Base-by-base conservation (phyloP, 2,888 invertebrate species). In the Trachelus stipa region DNA sequence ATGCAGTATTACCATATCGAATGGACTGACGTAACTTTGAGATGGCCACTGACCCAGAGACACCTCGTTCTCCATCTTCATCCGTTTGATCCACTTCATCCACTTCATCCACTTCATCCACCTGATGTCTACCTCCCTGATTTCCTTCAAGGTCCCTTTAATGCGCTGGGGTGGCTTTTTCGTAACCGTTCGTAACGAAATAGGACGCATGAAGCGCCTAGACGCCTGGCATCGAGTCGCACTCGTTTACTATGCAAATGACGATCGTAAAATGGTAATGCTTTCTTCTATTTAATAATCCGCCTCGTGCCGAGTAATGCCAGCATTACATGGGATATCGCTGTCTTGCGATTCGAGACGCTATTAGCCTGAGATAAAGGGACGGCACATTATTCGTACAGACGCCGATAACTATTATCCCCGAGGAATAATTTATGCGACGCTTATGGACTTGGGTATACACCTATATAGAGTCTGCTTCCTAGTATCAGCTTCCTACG, bases 41-140 rank as follows among this genome's bases (percentile, higher is more conserved):
- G 88, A 89, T 88, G 89, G 83, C 87, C 33, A 89, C 87, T 89
- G 88, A 89, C 88, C 88, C 88, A 89, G 88, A 89, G 89, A 88
- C 56, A 56, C 87, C 71, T 31, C 33, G 71, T 34, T 34, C 71
- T 34, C 31, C 71, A 12, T 31, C 71, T 31, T 71, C 56, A 56
- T 56, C 40, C 40, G 6, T 40, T 40, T 40, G 4, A 40, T 40
- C 40, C 15, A 40, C 15, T 40, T 23, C 4, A 40, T 40, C 35
- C 12, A 35, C 69, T 30, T 33, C 15, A 40, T 40, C 40, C 40
- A 15, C 12, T 40, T 56, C 2, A 9, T 56, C 23, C 56, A 56
- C 9, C 23, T 56, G 23, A 56, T 23, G 12, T 15, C 23, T 23
- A 9, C 23, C 56, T 56, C 56, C 56, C 23, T 56, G 2, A 56